Evolutionary conservation across 64 coral and sea anemone genomes (phyloP), one percentile per base, ranked within the genome.

Genomic region (Actinia tenebrosa): DNA sequence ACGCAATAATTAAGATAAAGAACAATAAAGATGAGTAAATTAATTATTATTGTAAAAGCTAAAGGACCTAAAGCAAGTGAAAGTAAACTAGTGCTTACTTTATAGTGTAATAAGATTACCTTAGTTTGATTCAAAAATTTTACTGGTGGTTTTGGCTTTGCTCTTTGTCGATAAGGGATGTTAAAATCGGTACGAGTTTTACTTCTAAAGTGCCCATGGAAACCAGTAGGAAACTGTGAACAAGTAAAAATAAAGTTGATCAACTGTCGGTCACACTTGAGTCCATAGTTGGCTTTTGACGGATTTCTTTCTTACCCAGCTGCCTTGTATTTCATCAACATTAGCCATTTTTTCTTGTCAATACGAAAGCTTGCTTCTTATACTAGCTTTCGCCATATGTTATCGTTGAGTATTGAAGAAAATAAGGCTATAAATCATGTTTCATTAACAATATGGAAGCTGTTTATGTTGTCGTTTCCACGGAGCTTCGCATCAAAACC

Each of bases 141-240:
- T 23, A 62, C 8, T 20, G 90, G 90, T 5, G 90, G 90, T 55
- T 53, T 46, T 11, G 90, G 90, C 37, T 91, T 91, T 10, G 86
- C 90, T 83, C 90, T 91, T 44, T 91, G 90, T 1, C 90, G 75
- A 75, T 87, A 91, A 52, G 90, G 90, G 30, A 91, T 83, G 5
- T 52, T 84, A 62, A 83, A 91, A 30, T 91, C 90, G 82, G 78
- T 82, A 60, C 90, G 90, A n/a, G 85, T 64, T 83, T 87, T 91
- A 71, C 90, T 91, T 59, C 90, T 79, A 91, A 87, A 91, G 83
- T 91, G 90, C 44, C 90, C 90, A 60, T 91, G 90, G 52, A 83
- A 91, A 83, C 90, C 90, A 82, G 90, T 58, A 25, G 84, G 84
- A 71, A 87, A 91, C 90, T 91, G 27, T 42, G 71, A 16, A 75